Percentiles rank a stretch among this genome's conserved stretches.
These are phyloP conservation scores for Thaleichthys pacificus DNA, from an alignment of 2,797 vertebrate species.

Conservation along the genomic window DNA sequence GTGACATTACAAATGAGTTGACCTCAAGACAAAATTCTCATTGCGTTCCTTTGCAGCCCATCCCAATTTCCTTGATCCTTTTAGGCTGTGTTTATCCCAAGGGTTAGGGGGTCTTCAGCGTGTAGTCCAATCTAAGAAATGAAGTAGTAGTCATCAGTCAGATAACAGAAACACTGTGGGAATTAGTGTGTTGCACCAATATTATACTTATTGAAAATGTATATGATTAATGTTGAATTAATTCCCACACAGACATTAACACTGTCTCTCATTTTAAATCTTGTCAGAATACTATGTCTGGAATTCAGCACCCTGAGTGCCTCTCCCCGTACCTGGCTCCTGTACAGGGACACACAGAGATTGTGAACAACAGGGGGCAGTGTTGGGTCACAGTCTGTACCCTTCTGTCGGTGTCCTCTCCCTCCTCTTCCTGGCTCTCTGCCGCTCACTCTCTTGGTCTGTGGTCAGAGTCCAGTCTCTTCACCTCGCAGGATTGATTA, in stretches of 20 bases:
- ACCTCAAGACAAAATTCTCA: neutral
- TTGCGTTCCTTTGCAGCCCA: neutral
- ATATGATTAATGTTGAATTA: neutral
- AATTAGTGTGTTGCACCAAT: neutral
- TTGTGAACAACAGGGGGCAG: slow-evolving; percentile 75
- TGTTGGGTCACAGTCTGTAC: slow-evolving; percentile 69
- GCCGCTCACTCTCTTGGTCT: slow-evolving; percentile 30
- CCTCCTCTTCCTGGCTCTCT: slow-evolving; percentile 27
- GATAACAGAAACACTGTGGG: neutral
- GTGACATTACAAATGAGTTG: neutral
- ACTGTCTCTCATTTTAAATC: too few species aligned
- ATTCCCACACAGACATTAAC: neutral
- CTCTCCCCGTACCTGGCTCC: neutral
- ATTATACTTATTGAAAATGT: neutral
- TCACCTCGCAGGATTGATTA: slow-evolving; percentile 81
- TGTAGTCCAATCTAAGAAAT: too few species aligned
- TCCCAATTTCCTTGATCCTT: neutral
- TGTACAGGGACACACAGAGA: neutral
- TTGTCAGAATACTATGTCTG: neutral
- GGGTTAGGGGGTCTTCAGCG: too few species aligned
- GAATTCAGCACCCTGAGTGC: neutral
- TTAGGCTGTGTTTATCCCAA: neutral
- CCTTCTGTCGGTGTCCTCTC: slow-evolving; percentile 25
- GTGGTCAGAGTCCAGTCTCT: slow-evolving; percentile 77
- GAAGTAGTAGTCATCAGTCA: too few species aligned